These are phyloP conservation scores for Scaptomyza graminum DNA, from an alignment of 1,140 invertebrate genomes.

Conservation along the genomic window DNA sequence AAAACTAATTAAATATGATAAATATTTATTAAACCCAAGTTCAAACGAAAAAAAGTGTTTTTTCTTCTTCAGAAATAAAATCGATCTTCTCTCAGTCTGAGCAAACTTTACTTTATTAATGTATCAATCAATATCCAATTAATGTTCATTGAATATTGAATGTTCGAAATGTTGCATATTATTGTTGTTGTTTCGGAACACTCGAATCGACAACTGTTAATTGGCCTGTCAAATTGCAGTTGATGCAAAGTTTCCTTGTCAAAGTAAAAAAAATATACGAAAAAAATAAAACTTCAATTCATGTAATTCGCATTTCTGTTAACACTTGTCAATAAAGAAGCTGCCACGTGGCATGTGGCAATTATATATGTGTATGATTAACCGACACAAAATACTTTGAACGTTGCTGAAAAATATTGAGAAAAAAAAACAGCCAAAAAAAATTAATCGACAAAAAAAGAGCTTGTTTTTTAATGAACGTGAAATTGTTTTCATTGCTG, in stretches of 20 bases:
- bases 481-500: constrained; percentile 68
- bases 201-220: constrained; percentile 12
- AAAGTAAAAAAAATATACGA: too few relatives aligned
- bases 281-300: constrained; percentile 15
- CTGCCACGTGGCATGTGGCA: constrained; percentile 12
- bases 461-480: constrained; percentile 55
- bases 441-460: neutral
- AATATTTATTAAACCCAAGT: too few relatives aligned
- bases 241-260: neutral
- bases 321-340: neutral
- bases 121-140: too few relatives aligned
- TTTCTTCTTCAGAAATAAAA: too few relatives aligned
- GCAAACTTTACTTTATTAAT: too few relatives aligned
- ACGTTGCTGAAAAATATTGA: constrained; percentile 38
- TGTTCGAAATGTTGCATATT: neutral
- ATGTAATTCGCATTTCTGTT: constrained; percentile 12
- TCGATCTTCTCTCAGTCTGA: too few relatives aligned
- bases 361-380: constrained; percentile 63
- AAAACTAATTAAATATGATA: too few relatives aligned
- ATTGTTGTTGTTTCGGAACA: neutral
- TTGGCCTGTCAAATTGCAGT: constrained; percentile 9
- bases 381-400: constrained; percentile 10
- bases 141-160: neutral
- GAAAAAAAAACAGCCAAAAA: neutral
- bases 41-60: too few relatives aligned